phyloP scores from a whole-genome alignment of 2,113 vertebrate species.

The Carassius auratus region DNA sequence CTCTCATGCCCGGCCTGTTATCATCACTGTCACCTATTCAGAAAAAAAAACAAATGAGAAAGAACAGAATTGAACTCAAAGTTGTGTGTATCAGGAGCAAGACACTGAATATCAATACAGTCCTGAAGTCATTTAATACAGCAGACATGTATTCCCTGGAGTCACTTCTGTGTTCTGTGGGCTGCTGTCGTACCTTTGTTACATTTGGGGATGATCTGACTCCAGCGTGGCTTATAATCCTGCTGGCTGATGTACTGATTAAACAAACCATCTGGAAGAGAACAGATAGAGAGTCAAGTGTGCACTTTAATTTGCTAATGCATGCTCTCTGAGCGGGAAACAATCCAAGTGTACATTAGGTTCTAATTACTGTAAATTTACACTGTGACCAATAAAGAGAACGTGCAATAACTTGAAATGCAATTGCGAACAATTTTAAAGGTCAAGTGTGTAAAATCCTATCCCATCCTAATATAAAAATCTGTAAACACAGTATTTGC shows the following conservation, averaged over 20 bases:
- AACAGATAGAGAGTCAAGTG: constrained; percentile 45
- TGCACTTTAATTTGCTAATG: constrained; percentile 25
- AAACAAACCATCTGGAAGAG: constrained; percentile 88
- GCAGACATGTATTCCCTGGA: constrained; percentile 8
- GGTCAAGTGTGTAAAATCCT: too few species aligned
- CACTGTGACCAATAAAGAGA: neutral
- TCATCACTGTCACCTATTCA: constrained; percentile 90
- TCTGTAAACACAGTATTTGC: neutral
- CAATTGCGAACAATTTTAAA: too few species aligned
- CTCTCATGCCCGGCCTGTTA: constrained; percentile 96
- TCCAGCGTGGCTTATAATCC: constrained; percentile 98
- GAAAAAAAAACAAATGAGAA: neutral
- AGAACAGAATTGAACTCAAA: neutral
- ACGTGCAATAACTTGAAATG: neutral
- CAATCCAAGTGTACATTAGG: neutral
- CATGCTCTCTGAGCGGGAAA: neutral
- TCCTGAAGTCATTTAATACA: constrained; percentile 50
- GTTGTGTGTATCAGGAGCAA: neutral
- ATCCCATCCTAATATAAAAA: neutral
- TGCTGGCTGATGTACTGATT: constrained; percentile 99
- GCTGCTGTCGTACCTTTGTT: constrained; percentile 85
- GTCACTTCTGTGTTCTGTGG: neutral
- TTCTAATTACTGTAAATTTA: neutral
- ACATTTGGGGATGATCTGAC: constrained; percentile 97
- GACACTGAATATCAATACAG: constrained; percentile 28